Evolutionary conservation across 2,888 invertebrate genomes (phyloP), one percentile per base, ranked within the genome.

Genomic region (Drosophila macrospina): DNA sequence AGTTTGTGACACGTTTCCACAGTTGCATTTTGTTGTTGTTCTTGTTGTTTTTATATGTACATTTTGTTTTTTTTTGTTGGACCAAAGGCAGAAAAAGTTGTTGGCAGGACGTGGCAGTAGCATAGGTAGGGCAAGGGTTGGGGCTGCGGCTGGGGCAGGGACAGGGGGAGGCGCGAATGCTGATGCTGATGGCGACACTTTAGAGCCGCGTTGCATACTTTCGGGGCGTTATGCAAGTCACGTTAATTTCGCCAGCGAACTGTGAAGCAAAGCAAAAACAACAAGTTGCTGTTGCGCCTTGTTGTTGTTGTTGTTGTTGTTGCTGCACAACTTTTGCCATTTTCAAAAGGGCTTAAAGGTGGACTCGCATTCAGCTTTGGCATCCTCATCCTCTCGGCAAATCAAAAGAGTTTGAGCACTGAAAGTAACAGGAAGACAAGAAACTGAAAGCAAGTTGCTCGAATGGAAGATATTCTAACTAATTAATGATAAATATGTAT

Each of bases 1-100:
- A 84, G 80, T 83, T 83, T 83, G 69, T 83, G 83, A 83, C 83
- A 83, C 83, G 83, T 83, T 83, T 83, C 81, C 86, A 84, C 77
- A 81, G 83, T 84, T 83, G 83, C 86, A 83, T 67, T 86, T 60
- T 74, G 74, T 67, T 72, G 69, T 59, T 76, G 52, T 62, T 65
- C 55, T 1, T 51, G 34, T 52, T 65, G 32, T 45, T 47, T 11
- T 42, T 37, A 16, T 7, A n/a, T n/a, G n/a, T n/a, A n/a, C 28
- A 24, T 32, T 34, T 34, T 41, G 7, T 54, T 61, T 26, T 60
- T 42, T 44, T 28, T 57, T 54, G 66, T 67, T 60, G 67, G 42
- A 44, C 78, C 30, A 50, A 69, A 52, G 51, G 77, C 69, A 67
- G 57, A 55, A 72, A 74, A 76, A 75, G 77, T 76, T 76, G 64